Base-by-base conservation (phyloP, 1,140 invertebrate genomes). In the Rhopalosiphum padi region DNA sequence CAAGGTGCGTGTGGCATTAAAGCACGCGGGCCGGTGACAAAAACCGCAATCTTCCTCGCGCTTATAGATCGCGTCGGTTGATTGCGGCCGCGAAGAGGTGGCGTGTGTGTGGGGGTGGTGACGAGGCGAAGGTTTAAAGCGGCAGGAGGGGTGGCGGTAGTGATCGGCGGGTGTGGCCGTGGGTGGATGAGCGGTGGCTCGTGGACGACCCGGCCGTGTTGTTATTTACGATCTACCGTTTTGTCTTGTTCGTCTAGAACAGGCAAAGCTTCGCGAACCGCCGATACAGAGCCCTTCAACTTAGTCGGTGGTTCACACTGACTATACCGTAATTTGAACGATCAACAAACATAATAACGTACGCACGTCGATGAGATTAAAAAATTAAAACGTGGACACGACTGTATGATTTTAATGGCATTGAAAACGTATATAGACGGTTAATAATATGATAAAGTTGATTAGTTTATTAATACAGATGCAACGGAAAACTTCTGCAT, bases 181-280 rank as follows among this genome's bases (percentile, higher is more conserved):
- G 21, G 82, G 37, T 43, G 35, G 82, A 15, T 35, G 37, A 23
- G 82, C 22, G 35, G 77, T 37, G 35, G 82, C 23, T 30, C 60
- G 11, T 37, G 77, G 18, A 82, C 35, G 77, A 85, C 22, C 83
- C 25, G 23, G 23, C 37, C 4, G 41, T 87, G 43, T 87, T 87
- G 46, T 87, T 87, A 87, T 87, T 48, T 87, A 87, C 46, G 86
- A 87, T 87, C 21, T 18, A 21, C 7, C 86, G 43, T 87, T 87
- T 87, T 48, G 86, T 87, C 86, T 87, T n/a, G 86, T 30, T 87
- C 86, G 21, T 87, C 30, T 87, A 18, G 46, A 87, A 87, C 86
- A 48, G 86, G 18, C 46, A 87, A 48, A 48, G 4, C 30, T 1
- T 48, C 43, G 18, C 15, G 46, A 87, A 86, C 85, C 85, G 4